A percentile compares a stretch with the other conserved stretches of the same genome.
These are phyloP conservation scores for Lophius americanus DNA, from an alignment of 2,797 vertebrate genomes.

Conservation along the genomic window DNA sequence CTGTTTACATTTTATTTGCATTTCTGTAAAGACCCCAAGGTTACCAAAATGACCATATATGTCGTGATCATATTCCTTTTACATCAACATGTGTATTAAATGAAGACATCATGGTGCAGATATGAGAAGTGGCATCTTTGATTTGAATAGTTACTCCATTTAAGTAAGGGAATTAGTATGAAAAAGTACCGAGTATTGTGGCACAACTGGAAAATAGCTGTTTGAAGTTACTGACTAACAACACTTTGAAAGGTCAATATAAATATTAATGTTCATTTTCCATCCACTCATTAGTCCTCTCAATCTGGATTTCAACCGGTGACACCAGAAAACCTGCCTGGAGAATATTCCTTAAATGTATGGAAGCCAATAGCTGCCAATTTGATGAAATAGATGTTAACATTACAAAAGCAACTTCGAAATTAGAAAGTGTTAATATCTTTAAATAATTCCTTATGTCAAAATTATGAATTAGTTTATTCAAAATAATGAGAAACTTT, in stretches of 20 bases:
- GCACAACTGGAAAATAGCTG: constrained; percentile 8
- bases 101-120: constrained; percentile 17
- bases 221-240: constrained; percentile 10
- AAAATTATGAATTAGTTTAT: too few relatives aligned
- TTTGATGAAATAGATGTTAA: background rate
- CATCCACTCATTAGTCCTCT: constrained; percentile 2
- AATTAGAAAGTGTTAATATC: too few relatives aligned
- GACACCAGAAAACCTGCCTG: background rate
- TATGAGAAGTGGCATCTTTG: background rate
- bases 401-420: too few relatives aligned
- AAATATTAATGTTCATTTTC: background rate
- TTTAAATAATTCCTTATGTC: too few relatives aligned
- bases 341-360: background rate
- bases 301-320: background rate
- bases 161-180: constrained; percentile 6
- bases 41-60: constrained; percentile 26
- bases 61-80: constrained; percentile 37
- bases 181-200: constrained; percentile 1
- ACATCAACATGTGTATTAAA: constrained; percentile 47
- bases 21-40: constrained; percentile 23
- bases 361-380: background rate
- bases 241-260: background rate
- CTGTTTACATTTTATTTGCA: constrained; percentile 49
- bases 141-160: constrained; percentile 6
- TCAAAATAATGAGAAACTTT: too few relatives aligned